A percentile compares a stretch with the other conserved stretches of the same genome.
These are phyloP conservation scores for Hafferia zeledoni DNA, from an alignment of 2,797 vertebrate species.

Conservation along the genomic window DNA sequence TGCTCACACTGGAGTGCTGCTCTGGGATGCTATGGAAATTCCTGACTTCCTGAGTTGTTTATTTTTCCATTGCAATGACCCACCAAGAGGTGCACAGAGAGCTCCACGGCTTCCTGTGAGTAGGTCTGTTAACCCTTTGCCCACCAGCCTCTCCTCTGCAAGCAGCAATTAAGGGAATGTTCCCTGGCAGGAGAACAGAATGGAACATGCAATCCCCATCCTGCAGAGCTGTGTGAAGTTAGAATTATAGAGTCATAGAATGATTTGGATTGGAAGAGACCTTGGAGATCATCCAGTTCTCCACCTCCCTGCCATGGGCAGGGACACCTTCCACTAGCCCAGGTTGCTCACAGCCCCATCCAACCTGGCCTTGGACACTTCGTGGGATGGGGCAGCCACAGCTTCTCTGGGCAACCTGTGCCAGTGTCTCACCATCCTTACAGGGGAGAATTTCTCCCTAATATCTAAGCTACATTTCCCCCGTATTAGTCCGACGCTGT, in stretches of 20 bases:
- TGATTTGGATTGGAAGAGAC: neutral
- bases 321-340: neutral
- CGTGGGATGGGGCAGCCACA: neutral
- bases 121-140: neutral
- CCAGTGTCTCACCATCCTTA: neutral
- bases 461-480: neutral
- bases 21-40: slow-evolving; percentile 42
- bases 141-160: neutral
- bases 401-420: neutral
- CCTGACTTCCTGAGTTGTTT: slow-evolving; percentile 40
- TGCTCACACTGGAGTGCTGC: neutral
- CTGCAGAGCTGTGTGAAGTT: neutral
- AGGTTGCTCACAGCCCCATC: neutral
- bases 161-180: neutral
- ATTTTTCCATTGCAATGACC: slow-evolving; percentile 40
- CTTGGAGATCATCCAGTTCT: neutral
- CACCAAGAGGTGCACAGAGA: slow-evolving; percentile 18
- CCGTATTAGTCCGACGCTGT: neutral
- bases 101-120: neutral
- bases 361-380: neutral
- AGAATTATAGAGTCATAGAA: neutral
- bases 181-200: neutral
- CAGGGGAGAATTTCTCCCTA: neutral
- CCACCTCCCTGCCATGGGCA: accelerated
- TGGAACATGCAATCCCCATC: neutral